Evolutionary conservation across 2,888 invertebrate genomes (phyloP).

Genomic region (Linnaemya tessellans): DNA sequence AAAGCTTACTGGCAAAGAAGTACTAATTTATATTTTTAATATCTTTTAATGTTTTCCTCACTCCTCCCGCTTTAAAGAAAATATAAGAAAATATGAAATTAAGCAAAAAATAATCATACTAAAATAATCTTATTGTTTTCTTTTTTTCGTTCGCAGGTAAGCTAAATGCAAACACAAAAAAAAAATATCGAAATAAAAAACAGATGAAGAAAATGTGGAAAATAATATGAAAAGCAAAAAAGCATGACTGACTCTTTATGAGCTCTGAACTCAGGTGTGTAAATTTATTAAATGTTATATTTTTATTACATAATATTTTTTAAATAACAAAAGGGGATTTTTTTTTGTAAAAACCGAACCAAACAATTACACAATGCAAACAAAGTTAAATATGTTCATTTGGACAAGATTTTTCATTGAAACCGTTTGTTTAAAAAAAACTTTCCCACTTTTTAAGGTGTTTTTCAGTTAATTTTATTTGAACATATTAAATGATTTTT

Average conservation of each 20-base stretch:
- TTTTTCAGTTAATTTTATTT: too few relatives aligned
- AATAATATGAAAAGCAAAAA: neutral
- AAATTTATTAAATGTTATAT: slow-evolving; percentile 36
- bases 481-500: too few relatives aligned
- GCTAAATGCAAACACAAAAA: neutral
- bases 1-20: neutral
- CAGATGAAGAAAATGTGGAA: neutral
- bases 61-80: neutral
- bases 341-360: too few relatives aligned
- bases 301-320: slow-evolving; percentile 57
- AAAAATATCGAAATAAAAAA: neutral
- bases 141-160: slow-evolving; percentile 43
- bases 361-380: neutral
- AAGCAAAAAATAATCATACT: slow-evolving; percentile 30
- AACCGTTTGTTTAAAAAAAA: too few relatives aligned
- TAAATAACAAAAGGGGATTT: slow-evolving; percentile 33
- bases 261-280: slow-evolving; percentile 62
- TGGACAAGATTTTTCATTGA: too few relatives aligned
- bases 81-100: neutral
- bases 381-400: too few relatives aligned
- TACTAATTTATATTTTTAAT: slow-evolving; percentile 14
- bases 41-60: neutral
- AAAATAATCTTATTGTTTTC: slow-evolving; percentile 51
- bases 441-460: too few relatives aligned
- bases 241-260: slow-evolving; percentile 46